Percentiles rank a stretch among this genome's conserved stretches.
Conservation (phyloP, 37 sponge, comb jelly and placozoan species). For the Beroe forskalii region DNA sequence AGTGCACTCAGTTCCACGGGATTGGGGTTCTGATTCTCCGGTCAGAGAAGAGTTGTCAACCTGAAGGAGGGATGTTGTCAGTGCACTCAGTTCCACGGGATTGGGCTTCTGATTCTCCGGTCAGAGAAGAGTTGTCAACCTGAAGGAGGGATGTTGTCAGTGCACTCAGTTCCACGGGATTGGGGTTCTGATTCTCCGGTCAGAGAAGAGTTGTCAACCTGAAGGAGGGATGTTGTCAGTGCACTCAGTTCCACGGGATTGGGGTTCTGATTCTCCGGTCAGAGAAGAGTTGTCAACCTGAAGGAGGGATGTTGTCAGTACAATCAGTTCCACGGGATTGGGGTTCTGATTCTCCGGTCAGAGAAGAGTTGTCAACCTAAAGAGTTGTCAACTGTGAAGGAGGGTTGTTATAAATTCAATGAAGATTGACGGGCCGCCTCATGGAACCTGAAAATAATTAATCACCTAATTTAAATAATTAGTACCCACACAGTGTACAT, state of each 20-base stretch:
- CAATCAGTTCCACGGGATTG: too few relatives aligned
- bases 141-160: slow-evolving; percentile 80
- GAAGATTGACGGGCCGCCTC: too few relatives aligned
- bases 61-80: slow-evolving; percentile 76
- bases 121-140: slow-evolving; percentile 97
- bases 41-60: slow-evolving; percentile 98
- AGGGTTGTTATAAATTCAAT: too few relatives aligned
- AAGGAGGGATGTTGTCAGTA: too few relatives aligned
- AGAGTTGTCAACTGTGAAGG: too few relatives aligned
- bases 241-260: slow-evolving; percentile 74
- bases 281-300: slow-evolving; percentile 97
- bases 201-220: slow-evolving; percentile 97
- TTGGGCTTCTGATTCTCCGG: slow-evolving; percentile 94
- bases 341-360: too few relatives aligned
- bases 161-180: slow-evolving; percentile 73
- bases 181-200: slow-evolving; percentile 97
- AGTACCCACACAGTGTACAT: too few relatives aligned
- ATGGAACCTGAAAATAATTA: too few relatives aligned
- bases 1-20: slow-evolving; percentile 73
- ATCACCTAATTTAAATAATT: too few relatives aligned
- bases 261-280: slow-evolving; percentile 96
- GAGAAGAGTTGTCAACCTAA: too few relatives aligned
- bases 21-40: slow-evolving; percentile 95
- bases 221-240: slow-evolving; percentile 77
- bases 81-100: slow-evolving; percentile 74